A percentile compares a stretch with the other conserved stretches of the same genome.
These are phyloP conservation scores for Lordiphosa fenestrarum DNA, from an alignment of 2,888 invertebrate species.

Conservation along the genomic window DNA sequence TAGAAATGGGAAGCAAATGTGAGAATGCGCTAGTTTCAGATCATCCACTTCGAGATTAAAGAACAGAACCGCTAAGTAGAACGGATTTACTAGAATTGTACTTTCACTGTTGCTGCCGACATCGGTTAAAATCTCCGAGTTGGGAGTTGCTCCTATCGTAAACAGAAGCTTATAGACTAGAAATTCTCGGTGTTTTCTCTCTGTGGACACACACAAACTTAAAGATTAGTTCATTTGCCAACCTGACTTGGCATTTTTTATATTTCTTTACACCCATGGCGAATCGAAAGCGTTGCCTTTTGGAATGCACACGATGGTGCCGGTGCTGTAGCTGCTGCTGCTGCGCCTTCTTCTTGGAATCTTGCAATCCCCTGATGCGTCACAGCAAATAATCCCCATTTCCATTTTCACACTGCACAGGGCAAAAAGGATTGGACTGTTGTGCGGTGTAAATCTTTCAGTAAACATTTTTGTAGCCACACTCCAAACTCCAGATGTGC, in stretches of 20 bases:
- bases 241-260: constrained; percentile 32
- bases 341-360: constrained; percentile 69
- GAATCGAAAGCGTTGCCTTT: constrained; percentile 23
- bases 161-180: too few species aligned
- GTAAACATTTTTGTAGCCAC: constrained; percentile 37
- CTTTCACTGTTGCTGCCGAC: too few species aligned
- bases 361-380: constrained; percentile 55
- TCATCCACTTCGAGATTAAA: too few species aligned
- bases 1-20: too few species aligned
- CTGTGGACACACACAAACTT: constrained; percentile 20
- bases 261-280: constrained; percentile 39
- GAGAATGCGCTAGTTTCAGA: too few species aligned
- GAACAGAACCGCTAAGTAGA: too few species aligned
- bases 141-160: too few species aligned
- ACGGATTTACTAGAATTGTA: too few species aligned
- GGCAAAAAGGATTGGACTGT: constrained; percentile 25
- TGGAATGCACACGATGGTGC: constrained; percentile 19
- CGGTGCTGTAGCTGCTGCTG: constrained; percentile 29
- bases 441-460: constrained; percentile 60
- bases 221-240: constrained; percentile 20
- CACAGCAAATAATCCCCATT: constrained; percentile 43
- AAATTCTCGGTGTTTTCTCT: too few species aligned
- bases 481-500: constrained; percentile 52
- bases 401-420: constrained; percentile 19
- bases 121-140: too few species aligned